phyloP scores from a whole-genome alignment of 1,140 invertebrate genomes.

The Dufourea novaeangliae region DNA sequence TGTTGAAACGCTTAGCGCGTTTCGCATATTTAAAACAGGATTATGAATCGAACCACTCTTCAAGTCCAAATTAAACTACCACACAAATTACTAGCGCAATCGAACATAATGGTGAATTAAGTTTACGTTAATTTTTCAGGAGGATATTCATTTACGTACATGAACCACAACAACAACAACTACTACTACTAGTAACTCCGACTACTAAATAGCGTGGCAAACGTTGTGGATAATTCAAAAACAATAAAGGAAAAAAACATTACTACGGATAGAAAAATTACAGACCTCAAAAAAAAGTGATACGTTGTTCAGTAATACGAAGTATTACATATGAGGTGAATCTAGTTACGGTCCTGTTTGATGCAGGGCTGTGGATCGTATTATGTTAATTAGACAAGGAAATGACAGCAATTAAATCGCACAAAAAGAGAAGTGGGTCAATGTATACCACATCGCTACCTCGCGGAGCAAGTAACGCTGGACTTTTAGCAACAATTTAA shows the following conservation, averaged over 20 bases:
- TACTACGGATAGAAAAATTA: not conserved
- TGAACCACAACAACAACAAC: no score
- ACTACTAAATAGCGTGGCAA: no score
- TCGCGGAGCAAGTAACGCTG: not conserved
- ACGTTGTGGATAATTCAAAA: no score
- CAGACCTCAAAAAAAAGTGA: not conserved
- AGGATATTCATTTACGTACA: no score
- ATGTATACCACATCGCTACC: not conserved
- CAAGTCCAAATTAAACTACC: not conserved
- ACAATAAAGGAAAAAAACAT: no score
- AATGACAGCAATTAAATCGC: not conserved
- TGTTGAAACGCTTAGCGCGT: conserved; percentile 44
- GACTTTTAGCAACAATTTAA: not conserved
- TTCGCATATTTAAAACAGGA: conserved; percentile 49
- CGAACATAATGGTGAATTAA: no score
- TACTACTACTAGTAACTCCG: no score
- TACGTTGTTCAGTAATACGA: not conserved
- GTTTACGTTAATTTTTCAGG: no score
- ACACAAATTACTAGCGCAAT: not conserved
- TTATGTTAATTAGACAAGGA: not conserved
- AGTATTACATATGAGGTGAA: no score
- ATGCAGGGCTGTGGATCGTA: not conserved
- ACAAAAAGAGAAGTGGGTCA: not conserved
- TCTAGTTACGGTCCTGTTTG: not conserved
- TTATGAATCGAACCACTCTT: not conserved